Conservation (phyloP, 1,140 invertebrate species). For the Bicyclus anynana region DNA sequence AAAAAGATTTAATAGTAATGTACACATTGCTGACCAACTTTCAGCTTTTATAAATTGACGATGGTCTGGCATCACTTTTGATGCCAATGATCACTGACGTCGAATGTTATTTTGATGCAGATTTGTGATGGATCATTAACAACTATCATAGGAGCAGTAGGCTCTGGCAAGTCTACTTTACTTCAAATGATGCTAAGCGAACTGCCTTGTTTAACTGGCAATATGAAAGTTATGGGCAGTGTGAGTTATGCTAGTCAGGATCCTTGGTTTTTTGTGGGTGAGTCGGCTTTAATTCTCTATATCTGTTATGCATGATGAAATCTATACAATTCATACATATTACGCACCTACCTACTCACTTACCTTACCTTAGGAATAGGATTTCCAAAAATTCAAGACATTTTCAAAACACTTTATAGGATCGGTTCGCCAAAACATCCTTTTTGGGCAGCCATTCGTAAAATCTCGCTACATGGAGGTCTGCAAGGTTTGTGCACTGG, state of each 20-base stretch:
- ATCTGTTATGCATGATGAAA: too few species aligned
- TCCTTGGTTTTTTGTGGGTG: conserved; percentile 85
- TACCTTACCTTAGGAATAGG: too few species aligned
- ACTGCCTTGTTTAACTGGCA: conserved; percentile 80
- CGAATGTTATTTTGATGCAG: conserved; percentile 21
- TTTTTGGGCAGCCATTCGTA: conserved; percentile 84
- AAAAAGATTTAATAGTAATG: too few species aligned
- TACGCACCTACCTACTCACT: too few species aligned
- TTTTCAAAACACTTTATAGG: conserved; percentile 32
- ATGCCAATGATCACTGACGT: too few species aligned
- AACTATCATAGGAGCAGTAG: conserved; percentile 60
- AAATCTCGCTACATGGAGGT: conserved; percentile 81
- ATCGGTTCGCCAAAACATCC: conserved; percentile 84
- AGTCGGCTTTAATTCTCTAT: conserved; percentile 14
- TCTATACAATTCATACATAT: too few species aligned
- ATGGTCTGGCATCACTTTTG: too few species aligned
- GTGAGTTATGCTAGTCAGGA: conserved; percentile 87
- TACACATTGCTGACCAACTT: too few species aligned
- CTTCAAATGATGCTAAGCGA: conserved; percentile 85
- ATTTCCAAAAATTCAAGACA: too few species aligned
- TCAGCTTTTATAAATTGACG: too few species aligned
- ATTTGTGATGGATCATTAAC: conserved; percentile 44
- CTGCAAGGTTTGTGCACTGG: conserved; percentile 78
- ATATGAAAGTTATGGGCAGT: conserved; percentile 77
- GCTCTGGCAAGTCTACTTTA: conserved; percentile 81